These are phyloP conservation scores for Conus betulinus DNA, from an alignment of 1,140 invertebrate genomes.

Conservation along the genomic window DNA sequence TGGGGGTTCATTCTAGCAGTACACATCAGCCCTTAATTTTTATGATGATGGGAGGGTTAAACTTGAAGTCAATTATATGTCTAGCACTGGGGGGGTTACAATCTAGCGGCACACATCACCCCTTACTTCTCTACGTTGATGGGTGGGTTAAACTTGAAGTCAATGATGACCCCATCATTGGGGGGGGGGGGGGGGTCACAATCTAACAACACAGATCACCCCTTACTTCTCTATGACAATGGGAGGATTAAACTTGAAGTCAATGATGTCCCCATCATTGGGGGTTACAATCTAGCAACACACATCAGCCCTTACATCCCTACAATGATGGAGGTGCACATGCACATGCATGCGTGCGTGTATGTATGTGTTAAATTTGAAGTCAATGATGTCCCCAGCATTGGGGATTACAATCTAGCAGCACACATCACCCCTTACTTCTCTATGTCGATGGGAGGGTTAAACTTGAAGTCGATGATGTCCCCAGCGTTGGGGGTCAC, in stretches of 20 bases:
- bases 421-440: constrained; percentile 78
- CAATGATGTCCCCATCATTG: constrained; percentile 30
- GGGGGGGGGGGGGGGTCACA: constrained; percentile 77
- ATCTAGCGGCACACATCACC: too few relatives aligned
- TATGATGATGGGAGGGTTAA: constrained; percentile 83
- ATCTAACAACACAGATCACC: too few relatives aligned
- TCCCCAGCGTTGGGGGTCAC: constrained; percentile 90
- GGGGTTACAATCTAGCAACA: too few relatives aligned
- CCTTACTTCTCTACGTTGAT: constrained; percentile 85
- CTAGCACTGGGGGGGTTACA: too few relatives aligned
- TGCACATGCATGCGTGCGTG: constrained; percentile 54
- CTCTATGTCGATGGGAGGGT: constrained; percentile 84
- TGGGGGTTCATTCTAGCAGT: too few relatives aligned
- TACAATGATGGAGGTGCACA: constrained; percentile 82
- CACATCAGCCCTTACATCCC: constrained; percentile 80
- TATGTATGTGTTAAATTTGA: constrained; percentile 81
- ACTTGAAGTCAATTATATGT: constrained; percentile 84
- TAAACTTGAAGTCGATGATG: constrained; percentile 88
- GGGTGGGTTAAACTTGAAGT: constrained; percentile 88
- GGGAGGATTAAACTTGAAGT: too few relatives aligned
- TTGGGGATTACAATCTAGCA: too few relatives aligned
- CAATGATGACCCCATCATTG: constrained; percentile 87
- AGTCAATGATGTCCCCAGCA: constrained; percentile 78
- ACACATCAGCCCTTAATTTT: constrained; percentile 80
- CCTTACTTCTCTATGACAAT: too few relatives aligned